phyloP scores from a whole-genome alignment of 2,797 vertebrate species.

The Acipenser transmontanus region DNA sequence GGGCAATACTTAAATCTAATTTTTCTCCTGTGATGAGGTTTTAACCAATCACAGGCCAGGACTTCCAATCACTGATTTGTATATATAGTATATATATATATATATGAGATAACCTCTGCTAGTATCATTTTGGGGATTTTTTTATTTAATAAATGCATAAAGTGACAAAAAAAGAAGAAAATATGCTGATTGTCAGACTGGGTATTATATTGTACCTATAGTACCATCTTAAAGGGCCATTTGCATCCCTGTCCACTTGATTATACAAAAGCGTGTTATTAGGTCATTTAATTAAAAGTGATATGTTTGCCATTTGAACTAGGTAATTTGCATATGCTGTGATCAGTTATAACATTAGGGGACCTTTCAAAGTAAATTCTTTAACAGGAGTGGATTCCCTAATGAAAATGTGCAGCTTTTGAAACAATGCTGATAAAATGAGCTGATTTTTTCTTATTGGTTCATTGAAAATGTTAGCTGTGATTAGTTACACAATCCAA shows the following conservation, averaged over 20 bases:
- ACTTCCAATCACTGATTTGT: too few relatives aligned
- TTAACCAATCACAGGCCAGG: too few relatives aligned
- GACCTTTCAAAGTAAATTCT: conserved; percentile 21
- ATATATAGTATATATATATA: too few relatives aligned
- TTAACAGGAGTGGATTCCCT: conserved; percentile 24
- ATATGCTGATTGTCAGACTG: too few relatives aligned
- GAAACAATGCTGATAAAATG: conserved; percentile 66
- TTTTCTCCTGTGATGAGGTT: too few relatives aligned
- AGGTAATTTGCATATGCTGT: conserved; percentile 9
- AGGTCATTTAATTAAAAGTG: conserved; percentile 11
- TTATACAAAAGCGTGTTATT: conserved; percentile 10
- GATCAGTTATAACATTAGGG: conserved; percentile 13
- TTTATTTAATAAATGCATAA: too few relatives aligned
- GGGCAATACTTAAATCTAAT: too few relatives aligned
- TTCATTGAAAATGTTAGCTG: conserved; percentile 86
- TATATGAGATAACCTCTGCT: too few relatives aligned
- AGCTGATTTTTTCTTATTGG: conserved; percentile 66
- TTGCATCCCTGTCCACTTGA: conserved; percentile 8
- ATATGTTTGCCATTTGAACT: not conserved
- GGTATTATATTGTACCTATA: not conserved
- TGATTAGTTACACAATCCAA: conserved; percentile 99
- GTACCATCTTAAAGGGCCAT: not conserved
- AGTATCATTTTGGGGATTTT: too few relatives aligned
- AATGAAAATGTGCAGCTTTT: conserved; percentile 43
- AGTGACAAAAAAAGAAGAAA: too few relatives aligned